phyloP scores from a whole-genome alignment of 2,797 vertebrate species.

The Anguilla pacifica region DNA sequence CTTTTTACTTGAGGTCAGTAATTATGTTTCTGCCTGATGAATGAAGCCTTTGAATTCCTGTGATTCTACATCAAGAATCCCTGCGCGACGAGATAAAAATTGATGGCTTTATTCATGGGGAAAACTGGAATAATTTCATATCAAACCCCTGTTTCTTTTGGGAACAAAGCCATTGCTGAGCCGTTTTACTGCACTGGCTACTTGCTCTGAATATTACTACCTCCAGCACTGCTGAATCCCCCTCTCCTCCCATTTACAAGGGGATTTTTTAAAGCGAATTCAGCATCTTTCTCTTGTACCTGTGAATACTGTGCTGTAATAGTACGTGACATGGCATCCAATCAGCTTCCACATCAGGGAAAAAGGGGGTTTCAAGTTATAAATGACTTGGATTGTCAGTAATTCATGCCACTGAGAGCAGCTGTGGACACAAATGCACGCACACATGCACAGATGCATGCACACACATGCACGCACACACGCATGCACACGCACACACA shows the following conservation, averaged over 20 bases:
- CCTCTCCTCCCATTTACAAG: background rate
- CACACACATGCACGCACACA: too few species aligned
- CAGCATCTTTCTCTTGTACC: background rate
- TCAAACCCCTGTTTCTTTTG: slow-evolving; percentile 1
- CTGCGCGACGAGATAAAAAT: slow-evolving; percentile 18
- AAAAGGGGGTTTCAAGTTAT: background rate
- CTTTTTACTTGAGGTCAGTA: slow-evolving; percentile 10
- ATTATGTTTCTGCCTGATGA: slow-evolving; percentile 19
- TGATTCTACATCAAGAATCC: slow-evolving; percentile 15
- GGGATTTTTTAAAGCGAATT: background rate
- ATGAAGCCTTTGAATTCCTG: background rate
- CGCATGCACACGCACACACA: too few species aligned
- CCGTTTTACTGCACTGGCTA: background rate
- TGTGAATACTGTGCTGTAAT: background rate
- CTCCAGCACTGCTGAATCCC: background rate
- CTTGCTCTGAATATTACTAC: background rate
- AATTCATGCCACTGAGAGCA: background rate
- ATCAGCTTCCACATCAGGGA: background rate
- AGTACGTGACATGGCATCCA: background rate
- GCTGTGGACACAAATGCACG: background rate
- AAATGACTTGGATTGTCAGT: background rate
- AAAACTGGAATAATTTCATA: slow-evolving; percentile 9
- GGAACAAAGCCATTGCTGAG: slow-evolving; percentile 1
- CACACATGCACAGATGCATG: background rate
- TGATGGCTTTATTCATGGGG: slow-evolving; percentile 10